Evolutionary conservation across 2,797 vertebrate genomes (phyloP).

Genomic region (Siniperca obscura): DNA sequence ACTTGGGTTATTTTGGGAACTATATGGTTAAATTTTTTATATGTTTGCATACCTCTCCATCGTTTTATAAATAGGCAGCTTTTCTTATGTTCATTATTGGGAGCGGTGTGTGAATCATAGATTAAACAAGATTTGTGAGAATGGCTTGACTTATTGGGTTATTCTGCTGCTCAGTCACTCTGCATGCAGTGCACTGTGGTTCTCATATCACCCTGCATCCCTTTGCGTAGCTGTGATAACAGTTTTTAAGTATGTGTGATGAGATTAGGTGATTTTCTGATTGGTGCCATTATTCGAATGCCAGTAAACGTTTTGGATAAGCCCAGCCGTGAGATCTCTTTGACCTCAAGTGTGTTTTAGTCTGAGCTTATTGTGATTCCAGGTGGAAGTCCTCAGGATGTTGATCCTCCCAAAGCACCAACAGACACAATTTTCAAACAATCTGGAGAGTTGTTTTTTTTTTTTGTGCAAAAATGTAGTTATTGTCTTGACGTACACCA

Average conservation of each 20-base stretch:
- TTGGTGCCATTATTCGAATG: conserved; percentile 17
- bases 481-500: conserved; percentile 69
- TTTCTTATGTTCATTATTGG: conserved; percentile 41
- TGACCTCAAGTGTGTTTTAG: conserved; percentile 71
- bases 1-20: conserved; percentile 41
- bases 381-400: conserved; percentile 82
- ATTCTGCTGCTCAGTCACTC: conserved; percentile 13
- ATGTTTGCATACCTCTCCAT: conserved; percentile 28
- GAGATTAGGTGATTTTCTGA: conserved; percentile 27
- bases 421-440: conserved; percentile 78
- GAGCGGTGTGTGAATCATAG: conserved; percentile 49
- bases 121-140: conserved; percentile 47
- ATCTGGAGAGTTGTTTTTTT: conserved; percentile 40
- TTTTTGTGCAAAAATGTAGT: conserved; percentile 64
- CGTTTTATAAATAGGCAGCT: conserved; percentile 38
- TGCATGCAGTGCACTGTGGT: background rate
- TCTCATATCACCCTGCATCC: background rate
- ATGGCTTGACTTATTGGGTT: conserved; percentile 32
- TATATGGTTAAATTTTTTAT: conserved; percentile 19
- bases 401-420: conserved; percentile 73
- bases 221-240: background rate
- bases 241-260: background rate
- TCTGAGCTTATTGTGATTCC: conserved; percentile 73
- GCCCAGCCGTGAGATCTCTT: conserved; percentile 46
- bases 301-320: conserved; percentile 19